Evolutionary conservation across 2,113 vertebrate genomes (phyloP).

Genomic region (Hassar affinis): DNA sequence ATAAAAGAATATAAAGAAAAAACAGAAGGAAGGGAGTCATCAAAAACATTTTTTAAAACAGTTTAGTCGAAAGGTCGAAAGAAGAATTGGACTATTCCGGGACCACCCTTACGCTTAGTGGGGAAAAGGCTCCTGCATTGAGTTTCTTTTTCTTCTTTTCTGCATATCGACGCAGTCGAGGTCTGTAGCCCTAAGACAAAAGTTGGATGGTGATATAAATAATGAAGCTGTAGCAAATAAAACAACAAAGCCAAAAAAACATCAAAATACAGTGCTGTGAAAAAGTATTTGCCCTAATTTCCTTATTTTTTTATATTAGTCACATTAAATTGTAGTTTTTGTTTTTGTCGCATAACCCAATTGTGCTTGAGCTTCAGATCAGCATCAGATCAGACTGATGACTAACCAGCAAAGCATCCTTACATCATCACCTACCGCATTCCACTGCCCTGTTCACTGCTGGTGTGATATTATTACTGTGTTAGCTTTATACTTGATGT

Average conservation of each 20-base stretch:
- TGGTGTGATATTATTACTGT: neutral
- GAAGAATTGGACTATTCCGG: neutral
- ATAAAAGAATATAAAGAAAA: neutral
- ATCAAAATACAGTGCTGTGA: neutral
- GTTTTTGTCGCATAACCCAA: neutral
- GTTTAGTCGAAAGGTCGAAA: neutral
- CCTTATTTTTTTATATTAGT: neutral
- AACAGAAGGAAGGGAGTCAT: neutral
- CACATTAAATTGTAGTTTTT: neutral
- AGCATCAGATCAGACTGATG: neutral
- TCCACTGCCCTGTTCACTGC: neutral
- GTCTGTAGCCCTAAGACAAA: conserved; percentile 13
- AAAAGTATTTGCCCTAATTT: neutral
- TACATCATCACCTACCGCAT: neutral
- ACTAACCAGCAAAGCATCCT: neutral
- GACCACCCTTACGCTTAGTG: conserved; percentile 1
- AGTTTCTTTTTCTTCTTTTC: conserved; percentile 20
- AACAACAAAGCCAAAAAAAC: neutral
- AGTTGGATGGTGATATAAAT: neutral
- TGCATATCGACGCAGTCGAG: neutral
- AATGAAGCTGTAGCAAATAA: neutral
- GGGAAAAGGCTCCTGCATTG: neutral
- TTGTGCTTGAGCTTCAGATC: neutral
- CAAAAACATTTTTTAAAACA: neutral
- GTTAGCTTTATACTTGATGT: neutral